These are phyloP conservation scores for Centruroides sculpturatus DNA, from an alignment of 1,140 invertebrate species.

Conservation along the genomic window DNA sequence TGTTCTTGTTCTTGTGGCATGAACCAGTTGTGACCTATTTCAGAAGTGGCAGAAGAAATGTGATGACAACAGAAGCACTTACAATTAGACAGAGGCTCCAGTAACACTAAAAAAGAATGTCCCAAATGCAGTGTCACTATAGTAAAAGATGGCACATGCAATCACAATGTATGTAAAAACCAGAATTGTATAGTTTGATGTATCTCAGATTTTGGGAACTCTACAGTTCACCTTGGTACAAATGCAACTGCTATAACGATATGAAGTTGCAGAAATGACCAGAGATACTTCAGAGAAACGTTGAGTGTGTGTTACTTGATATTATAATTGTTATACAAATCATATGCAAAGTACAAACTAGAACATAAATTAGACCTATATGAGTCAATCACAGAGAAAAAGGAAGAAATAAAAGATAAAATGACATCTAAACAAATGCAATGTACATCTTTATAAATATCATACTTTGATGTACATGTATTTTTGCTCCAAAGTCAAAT, in stretches of 20 bases:
- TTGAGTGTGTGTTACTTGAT: constrained; percentile 74
- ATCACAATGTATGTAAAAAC: constrained; percentile 99
- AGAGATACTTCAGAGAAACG: constrained; percentile 90
- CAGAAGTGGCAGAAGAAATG: constrained; percentile 98
- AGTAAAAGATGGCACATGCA: constrained; percentile 96
- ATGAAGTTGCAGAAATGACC: constrained; percentile 88
- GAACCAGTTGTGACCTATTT: constrained; percentile 87
- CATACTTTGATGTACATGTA: constrained; percentile 98
- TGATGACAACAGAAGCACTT: constrained; percentile 97
- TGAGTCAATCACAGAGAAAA: constrained; percentile 87
- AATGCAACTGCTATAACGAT: constrained; percentile 95
- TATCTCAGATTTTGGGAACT: constrained; percentile 97
- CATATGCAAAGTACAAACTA: constrained; percentile 97
- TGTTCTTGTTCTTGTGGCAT: constrained; percentile 97
- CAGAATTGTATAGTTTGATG: constrained; percentile 97
- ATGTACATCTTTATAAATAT: constrained; percentile 89
- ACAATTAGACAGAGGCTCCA: constrained; percentile 87
- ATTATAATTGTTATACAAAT: constrained; percentile 98
- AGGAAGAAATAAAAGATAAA: constrained; percentile 99
- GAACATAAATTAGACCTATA: constrained; percentile 90
- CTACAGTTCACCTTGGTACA: constrained; percentile 92
- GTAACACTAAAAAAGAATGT: constrained; percentile 99
- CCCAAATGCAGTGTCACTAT: constrained; percentile 97
- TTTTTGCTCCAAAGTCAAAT: constrained; percentile 97
- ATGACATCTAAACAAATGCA: constrained; percentile 98